These are phyloP conservation scores for Tuta absoluta DNA, from an alignment of 2,888 invertebrate genomes.

Conservation along the genomic window DNA sequence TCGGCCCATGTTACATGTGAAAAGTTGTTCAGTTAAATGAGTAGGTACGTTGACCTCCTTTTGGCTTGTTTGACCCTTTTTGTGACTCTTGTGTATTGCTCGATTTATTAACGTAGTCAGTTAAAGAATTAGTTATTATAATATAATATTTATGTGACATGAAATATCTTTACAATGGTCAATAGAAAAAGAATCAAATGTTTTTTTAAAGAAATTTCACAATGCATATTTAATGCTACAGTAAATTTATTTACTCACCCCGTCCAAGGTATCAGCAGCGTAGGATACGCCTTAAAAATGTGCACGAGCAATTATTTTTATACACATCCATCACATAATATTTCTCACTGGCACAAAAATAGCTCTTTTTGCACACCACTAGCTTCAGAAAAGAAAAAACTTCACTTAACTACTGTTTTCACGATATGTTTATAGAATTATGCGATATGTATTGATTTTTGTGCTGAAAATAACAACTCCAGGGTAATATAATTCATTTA, in stretches of 20 bases:
- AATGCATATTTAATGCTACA: background rate
- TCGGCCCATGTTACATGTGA: too few species aligned
- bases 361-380: background rate
- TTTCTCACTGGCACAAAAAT: slow-evolving; percentile 1
- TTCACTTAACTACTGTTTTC: background rate
- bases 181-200: too few species aligned
- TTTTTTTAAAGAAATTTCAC: too few species aligned
- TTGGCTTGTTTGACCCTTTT: too few species aligned
- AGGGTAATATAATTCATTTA: background rate
- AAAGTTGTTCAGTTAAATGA: too few species aligned
- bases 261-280: background rate
- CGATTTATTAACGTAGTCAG: too few species aligned
- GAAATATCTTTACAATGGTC: too few species aligned
- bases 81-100: too few species aligned
- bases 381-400: background rate
- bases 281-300: background rate
- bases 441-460: background rate
- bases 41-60: too few species aligned
- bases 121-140: too few species aligned
- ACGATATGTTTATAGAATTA: background rate
- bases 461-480: background rate
- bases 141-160: too few species aligned
- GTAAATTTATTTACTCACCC: background rate
- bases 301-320: background rate
- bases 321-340: background rate